Conservation (phyloP, 2,113 vertebrate species). For the Clupea harengus region DNA sequence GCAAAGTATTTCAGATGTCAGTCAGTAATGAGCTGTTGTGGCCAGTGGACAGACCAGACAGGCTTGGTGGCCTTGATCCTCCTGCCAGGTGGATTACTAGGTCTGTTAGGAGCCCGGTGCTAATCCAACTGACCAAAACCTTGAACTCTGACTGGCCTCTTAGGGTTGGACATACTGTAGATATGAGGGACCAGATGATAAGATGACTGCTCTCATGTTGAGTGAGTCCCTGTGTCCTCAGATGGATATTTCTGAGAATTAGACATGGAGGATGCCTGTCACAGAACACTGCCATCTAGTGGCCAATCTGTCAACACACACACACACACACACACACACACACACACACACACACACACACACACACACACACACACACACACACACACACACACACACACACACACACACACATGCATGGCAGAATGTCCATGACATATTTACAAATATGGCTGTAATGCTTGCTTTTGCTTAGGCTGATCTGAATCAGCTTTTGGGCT, state of each 20-base stretch:
- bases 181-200: background rate
- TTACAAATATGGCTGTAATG: background rate
- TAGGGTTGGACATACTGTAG: background rate
- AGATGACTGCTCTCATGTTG: background rate
- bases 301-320: background rate
- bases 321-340: conserved; percentile 12
- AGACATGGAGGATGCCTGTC: background rate
- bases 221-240: background rate
- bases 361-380: too few species aligned
- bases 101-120: background rate
- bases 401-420: background rate
- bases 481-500: background rate
- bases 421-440: background rate
- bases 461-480: background rate
- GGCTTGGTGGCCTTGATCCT: background rate
- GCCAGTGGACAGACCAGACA: background rate
- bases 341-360: conserved; percentile 1
- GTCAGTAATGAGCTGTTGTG: background rate
- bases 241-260: background rate
- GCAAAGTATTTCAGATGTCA: background rate
- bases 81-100: background rate
- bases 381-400: too few species aligned
- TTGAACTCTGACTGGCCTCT: background rate
- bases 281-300: conserved; percentile 4
- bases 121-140: background rate